Evolutionary conservation across 2,888 invertebrate genomes (phyloP), one percentile per base, ranked within the genome.

Genomic region (Nemoura dubitans): DNA sequence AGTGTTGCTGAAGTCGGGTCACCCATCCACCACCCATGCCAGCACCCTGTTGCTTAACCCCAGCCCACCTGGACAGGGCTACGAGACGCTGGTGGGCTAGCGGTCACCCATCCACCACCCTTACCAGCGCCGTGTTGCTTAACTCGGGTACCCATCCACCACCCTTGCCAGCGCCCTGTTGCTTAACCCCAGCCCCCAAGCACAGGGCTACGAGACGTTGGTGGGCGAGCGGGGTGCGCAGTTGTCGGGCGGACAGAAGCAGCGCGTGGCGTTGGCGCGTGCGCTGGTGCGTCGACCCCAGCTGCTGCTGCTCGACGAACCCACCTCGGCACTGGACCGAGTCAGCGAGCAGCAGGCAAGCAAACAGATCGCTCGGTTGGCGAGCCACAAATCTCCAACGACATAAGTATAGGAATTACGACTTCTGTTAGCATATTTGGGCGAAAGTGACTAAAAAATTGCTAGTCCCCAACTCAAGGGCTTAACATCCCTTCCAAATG

Each of bases 251-350:
- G 97, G 97, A 0, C 97, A 97, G 91, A 97, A 97, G 90, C 97
- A 97, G 90, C 92, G 97, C 88, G 95, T 97, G 83, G 97, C 97
- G 6, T 97, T 98, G 89, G 97, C 97, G 0, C 93, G 97, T 89
- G 97, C 97, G 0, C 92, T 98, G 25, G 93, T 98, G 29, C 92
- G 96, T 87, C 94, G 96, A 90, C 97, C 97, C 0, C 94, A 94
- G 90, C 95, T 98, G 90, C 92, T 96, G 78, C 91, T 96, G 42
- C 92, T 96, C 0, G 97, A 97, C 90, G 97, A 97, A 91, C 97
- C 97, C 0, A 97, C 97, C 0, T 97, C 97, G 26, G 97, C 97
- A 7, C 92, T 97, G 85, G 97, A 97, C 90, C 95, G 95, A 0
- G 96, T 96, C 91, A 97, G 96, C 91, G 98, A 98, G 89, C 16